Conservation (phyloP, 2,888 invertebrate genomes). For the Ectemnius cavifrons region DNA sequence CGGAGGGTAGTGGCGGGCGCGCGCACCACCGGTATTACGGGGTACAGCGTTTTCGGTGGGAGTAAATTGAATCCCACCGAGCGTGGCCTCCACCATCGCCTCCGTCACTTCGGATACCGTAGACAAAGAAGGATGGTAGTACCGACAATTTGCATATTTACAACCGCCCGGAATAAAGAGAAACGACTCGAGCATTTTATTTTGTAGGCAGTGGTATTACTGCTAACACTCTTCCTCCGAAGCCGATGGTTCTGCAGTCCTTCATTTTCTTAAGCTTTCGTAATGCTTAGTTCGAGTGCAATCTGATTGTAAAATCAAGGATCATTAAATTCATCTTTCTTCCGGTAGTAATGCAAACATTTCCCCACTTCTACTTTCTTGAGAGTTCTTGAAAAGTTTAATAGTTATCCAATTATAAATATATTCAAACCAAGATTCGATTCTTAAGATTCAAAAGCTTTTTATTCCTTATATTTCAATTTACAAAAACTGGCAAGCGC, state of each 20-base stretch:
- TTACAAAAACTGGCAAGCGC: neutral
- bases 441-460: too few species aligned
- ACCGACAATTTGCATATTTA: slow-evolving; percentile 68
- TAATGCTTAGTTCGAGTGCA: slow-evolving; percentile 45
- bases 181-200: slow-evolving; percentile 58
- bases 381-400: too few species aligned
- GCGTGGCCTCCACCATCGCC: slow-evolving; percentile 41
- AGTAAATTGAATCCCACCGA: slow-evolving; percentile 70
- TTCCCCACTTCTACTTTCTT: neutral
- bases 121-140: slow-evolving; percentile 59
- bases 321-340: slow-evolving; percentile 41
- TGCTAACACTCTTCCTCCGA: slow-evolving; percentile 39
- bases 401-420: too few species aligned
- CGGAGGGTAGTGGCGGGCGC: slow-evolving; percentile 47
- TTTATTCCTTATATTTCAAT: neutral
- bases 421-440: too few species aligned
- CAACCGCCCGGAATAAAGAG: slow-evolving; percentile 60
- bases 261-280: slow-evolving; percentile 19
- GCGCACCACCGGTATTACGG: slow-evolving; percentile 65
- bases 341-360: slow-evolving; percentile 28
- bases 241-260: neutral
- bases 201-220: slow-evolving; percentile 60
- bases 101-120: slow-evolving; percentile 48
- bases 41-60: slow-evolving; percentile 66
- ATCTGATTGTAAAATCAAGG: slow-evolving; percentile 36